Conservation (phyloP, 2,888 invertebrate species). For the Mythimna loreyi region DNA sequence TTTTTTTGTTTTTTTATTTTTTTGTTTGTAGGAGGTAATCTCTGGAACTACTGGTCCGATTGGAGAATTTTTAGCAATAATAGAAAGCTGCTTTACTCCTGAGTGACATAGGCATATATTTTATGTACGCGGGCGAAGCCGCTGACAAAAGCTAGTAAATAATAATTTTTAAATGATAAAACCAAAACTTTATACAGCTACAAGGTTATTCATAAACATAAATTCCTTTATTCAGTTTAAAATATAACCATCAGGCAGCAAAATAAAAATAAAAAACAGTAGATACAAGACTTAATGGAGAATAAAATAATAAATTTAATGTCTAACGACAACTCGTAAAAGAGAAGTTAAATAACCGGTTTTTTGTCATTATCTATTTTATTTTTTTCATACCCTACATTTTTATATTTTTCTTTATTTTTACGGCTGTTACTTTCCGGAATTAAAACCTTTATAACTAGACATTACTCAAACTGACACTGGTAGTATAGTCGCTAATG, state of each 20-base stretch:
- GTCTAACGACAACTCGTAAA: conserved; percentile 49
- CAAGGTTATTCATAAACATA: conserved; percentile 1
- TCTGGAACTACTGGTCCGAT: too few species aligned
- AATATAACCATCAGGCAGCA: background rate
- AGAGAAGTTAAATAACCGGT: conserved; percentile 11
- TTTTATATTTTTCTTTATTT: conserved; percentile 3
- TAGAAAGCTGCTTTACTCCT: too few species aligned
- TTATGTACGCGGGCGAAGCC: too few species aligned
- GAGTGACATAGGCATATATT: too few species aligned
- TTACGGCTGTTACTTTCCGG: background rate
- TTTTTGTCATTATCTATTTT: conserved; percentile 26
- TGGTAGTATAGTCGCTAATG: too few species aligned
- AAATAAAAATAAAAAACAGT: conserved; percentile 50
- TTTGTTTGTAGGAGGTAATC: too few species aligned
- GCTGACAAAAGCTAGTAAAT: too few species aligned
- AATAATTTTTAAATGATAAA: background rate
- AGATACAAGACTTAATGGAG: conserved; percentile 47
- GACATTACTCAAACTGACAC: too few species aligned
- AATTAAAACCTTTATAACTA: too few species aligned
- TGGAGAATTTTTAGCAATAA: too few species aligned
- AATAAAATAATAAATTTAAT: conserved; percentile 58
- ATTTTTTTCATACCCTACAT: conserved; percentile 10
- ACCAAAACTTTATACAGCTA: background rate
- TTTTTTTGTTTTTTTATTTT: too few species aligned
- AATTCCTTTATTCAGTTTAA: conserved; percentile 7